Evolutionary conservation across 2,888 invertebrate genomes (phyloP), one percentile per base, ranked within the genome.

Genomic region (Polymixis lichenea): DNA sequence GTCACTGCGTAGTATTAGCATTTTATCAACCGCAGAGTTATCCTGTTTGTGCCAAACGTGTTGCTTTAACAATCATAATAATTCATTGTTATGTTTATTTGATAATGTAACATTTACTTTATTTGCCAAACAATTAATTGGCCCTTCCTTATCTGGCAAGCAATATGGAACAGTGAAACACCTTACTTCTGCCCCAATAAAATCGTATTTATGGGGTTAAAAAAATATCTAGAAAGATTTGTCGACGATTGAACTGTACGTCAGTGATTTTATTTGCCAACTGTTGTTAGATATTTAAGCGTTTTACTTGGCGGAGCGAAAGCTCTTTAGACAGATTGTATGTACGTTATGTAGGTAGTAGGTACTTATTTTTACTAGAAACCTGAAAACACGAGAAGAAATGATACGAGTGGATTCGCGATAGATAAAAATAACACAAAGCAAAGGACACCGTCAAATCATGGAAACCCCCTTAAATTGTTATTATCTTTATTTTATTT

Each of bases 31-130:
- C 67, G 43, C 67, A 28, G 38, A 71, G 55, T 84, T 82, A 82
- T 82, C 82, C 82, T 82, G 80, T 82, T 82, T 84, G n/a, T 79
- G 71, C 38, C 62, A 68, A 71, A 79, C 74, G 56, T 60, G 62
- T 60, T 61, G 56, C 55, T 78, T 72, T 46, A 28, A 22, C 43
- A 61, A 55, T 75, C 51, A 83, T 58, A 55, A 70, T 73, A 70
- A 49, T 56, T 64, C 17, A 68, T 71, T 71, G 55, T 64, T 64
- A 58, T 70, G 53, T 72, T 78, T 62, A 19, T 60, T 55, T 79
- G 83, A 74, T 67, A 71, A 51, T 19, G 17, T 15, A 8, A n/a
- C 8, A 25, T 49, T 56, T 53, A 65, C 61, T 72, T 53, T 38
- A 60, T 64, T 76, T 58, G 51, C 6, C 9, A 9, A 46, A 46